Evolutionary conservation across 1,140 invertebrate genomes (phyloP).

Genomic region (Euura saliciscinereae): DNA sequence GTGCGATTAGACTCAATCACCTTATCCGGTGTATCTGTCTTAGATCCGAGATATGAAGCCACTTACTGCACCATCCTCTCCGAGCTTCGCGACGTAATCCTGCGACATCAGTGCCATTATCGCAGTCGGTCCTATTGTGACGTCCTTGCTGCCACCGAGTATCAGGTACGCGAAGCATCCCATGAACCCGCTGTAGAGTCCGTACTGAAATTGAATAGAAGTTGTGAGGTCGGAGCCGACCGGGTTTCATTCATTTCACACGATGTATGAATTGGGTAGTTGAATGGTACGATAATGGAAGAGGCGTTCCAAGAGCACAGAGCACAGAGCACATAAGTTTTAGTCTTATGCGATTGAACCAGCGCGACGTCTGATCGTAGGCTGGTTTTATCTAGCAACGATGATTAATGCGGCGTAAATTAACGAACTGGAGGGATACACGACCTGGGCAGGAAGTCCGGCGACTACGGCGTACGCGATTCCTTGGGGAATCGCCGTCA

Average conservation of each 20-base stretch:
- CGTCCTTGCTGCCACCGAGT: conserved; percentile 70
- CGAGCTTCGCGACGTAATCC: conserved; percentile 51
- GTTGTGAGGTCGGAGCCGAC: no score
- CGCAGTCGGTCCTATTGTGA: conserved; percentile 69
- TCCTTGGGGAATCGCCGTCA: conserved; percentile 74
- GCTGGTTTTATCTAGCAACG: neutral
- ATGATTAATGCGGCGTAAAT: neutral
- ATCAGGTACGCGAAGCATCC: conserved; percentile 72
- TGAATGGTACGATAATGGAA: no score
- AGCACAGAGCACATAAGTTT: no score
- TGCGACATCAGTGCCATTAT: conserved; percentile 64
- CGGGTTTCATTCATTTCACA: no score
- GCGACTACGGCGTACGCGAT: conserved; percentile 73
- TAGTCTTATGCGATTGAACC: no score
- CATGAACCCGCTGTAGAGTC: conserved; percentile 73
- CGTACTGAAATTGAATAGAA: conserved; percentile 59
- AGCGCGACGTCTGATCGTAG: no score
- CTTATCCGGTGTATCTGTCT: no score
- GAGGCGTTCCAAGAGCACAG: no score
- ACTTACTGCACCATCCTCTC: conserved; percentile 64
- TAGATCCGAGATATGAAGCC: neutral
- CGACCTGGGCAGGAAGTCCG: conserved; percentile 64
- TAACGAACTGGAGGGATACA: neutral
- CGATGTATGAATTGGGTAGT: no score
- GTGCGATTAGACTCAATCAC: conserved; percentile 13